Conservation (phyloP, 2,888 invertebrate genomes). For the Hirtodrosophila alboralis region DNA sequence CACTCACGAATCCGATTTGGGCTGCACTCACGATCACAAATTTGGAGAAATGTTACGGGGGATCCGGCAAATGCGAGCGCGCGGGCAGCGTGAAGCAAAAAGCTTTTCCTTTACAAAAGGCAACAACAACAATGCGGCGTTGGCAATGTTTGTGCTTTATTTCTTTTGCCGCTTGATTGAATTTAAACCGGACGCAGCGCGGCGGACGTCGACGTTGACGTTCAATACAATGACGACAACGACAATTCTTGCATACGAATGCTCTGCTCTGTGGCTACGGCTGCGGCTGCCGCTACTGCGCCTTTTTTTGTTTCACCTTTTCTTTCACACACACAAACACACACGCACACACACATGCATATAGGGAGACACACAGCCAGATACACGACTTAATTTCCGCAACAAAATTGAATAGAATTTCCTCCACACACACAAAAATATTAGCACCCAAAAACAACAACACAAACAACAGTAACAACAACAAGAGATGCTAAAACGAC, state of each 20-base stretch:
- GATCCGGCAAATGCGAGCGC: constrained; percentile 17
- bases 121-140: constrained; percentile 44
- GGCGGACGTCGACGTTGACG: constrained; percentile 31
- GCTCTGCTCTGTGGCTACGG: constrained; percentile 32
- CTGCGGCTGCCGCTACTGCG: constrained; percentile 48
- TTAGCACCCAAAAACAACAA: constrained; percentile 62
- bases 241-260: constrained; percentile 71
- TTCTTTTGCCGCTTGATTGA: constrained; percentile 74
- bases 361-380: constrained; percentile 11
- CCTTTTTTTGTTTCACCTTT: constrained; percentile 63
- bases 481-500: constrained; percentile 16
- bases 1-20: too few relatives aligned
- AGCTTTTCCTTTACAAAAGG: constrained; percentile 18
- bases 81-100: neutral
- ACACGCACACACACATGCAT: constrained; percentile 5
- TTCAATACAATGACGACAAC: constrained; percentile 47
- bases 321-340: constrained; percentile 40
- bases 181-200: constrained; percentile 72
- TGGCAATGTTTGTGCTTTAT: constrained; percentile 49
- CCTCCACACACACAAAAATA: constrained; percentile 43
- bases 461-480: constrained; percentile 27
- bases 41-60: constrained; percentile 27
- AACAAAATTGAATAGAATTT: constrained; percentile 51
- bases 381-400: constrained; percentile 49
- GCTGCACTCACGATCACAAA: constrained; percentile 31